Base-by-base conservation (phyloP, 2,888 invertebrate species). In the Habrosyne pyritoides region DNA sequence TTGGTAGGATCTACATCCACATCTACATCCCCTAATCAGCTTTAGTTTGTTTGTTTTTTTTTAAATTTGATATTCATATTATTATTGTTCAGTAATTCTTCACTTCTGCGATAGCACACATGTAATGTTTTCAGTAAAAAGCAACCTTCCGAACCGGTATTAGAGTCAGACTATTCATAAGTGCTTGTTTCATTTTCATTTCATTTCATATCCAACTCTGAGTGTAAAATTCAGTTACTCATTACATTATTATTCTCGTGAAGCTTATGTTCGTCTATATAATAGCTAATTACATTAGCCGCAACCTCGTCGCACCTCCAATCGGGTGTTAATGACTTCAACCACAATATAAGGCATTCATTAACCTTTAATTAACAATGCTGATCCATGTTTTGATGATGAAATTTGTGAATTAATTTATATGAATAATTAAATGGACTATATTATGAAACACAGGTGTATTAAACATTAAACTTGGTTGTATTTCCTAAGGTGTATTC, bases 311-410 rank as follows among this genome's bases (percentile, higher is more conserved):
- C 54, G n/a, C 54, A 54, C 48, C 50, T 53, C 12, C 57, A 33
- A 56, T 14, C 18, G 7, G 49, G 53, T 33, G 54, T 53, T 61
- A 56, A 61, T 61, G 57, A 61, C 52, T 56, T 58, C 55, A 55
- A 42, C 54, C 56, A 42, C 53, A 60, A 61, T 55, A 54, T 61
- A 55, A 42, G 18, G 55, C 52, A 52, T 50, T 54, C 49, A 26
- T 52, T 36, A 47, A 42, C 42, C 56, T 56, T 56, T 54, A 54
- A 21, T 36, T 5, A 22, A 33, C n/a, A 14, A 8, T 42, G 8
- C 18, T 42, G 18, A 42, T 18, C 8, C 1, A 36, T 30, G 8
- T 42, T 24, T 8, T 18, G 18, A n/a, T 36, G 36, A 18, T 33
- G 33, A n/a, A 33, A 33, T n/a, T 6, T n/a, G 4, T n/a, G 4